Conservation (phyloP, 30 jellyfish, hydroid and myxozoan genomes). For the Turritopsis dohrnii region DNA sequence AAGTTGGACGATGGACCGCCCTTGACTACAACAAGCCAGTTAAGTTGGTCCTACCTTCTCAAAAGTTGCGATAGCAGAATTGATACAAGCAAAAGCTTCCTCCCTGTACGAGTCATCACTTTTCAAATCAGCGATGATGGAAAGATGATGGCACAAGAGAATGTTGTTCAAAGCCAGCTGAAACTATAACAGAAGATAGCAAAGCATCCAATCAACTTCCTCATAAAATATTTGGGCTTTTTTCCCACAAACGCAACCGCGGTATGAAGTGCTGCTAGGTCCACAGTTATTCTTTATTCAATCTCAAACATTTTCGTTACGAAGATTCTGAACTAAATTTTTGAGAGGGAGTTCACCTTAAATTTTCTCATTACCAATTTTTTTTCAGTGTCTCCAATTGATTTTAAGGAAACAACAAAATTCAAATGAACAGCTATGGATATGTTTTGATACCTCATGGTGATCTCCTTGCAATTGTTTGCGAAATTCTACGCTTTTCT, state of each 20-base stretch:
- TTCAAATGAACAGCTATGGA: background rate
- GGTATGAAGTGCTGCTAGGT: no score
- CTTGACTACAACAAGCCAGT: no score
- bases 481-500: slow-evolving; percentile 54
- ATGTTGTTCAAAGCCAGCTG: slow-evolving; percentile 59
- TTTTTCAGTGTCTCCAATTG: no score
- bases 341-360: no score
- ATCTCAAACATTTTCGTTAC: no score
- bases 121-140: slow-evolving; percentile 58
- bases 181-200: slow-evolving; percentile 38
- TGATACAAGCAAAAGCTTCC: slow-evolving; percentile 43
- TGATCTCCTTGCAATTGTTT: slow-evolving; percentile 56
- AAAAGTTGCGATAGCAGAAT: slow-evolving; percentile 55
- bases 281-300: no score
- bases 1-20: no score
- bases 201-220: background rate
- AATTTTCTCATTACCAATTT: no score
- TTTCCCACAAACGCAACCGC: no score
- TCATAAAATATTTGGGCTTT: no score
- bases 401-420: background rate
- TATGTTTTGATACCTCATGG: slow-evolving; percentile 50
- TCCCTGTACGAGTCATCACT: slow-evolving; percentile 36
- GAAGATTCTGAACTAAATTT: no score
- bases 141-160: slow-evolving; percentile 60
- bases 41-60: slow-evolving; percentile 71